Conservation (phyloP, 1,140 invertebrate species). For the Lordiphosa clarofinis region DNA sequence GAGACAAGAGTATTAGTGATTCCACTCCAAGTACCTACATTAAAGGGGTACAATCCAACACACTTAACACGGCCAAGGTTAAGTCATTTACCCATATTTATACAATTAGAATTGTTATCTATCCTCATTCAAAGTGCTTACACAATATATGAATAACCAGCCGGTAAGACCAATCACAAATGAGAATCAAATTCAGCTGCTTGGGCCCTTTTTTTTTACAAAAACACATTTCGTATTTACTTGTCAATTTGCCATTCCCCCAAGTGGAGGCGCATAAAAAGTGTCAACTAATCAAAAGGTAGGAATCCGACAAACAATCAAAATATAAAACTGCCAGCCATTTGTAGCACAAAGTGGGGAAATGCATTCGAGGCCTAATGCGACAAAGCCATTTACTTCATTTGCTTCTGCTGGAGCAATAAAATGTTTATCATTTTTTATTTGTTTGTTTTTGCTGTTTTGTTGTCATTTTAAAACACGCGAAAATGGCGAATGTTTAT, state of each 20-base stretch:
- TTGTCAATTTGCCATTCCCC: slow-evolving; percentile 22
- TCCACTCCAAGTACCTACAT: too few relatives aligned
- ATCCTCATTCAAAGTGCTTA: not conserved
- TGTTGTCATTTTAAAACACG: slow-evolving; percentile 43
- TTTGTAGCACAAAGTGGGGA: slow-evolving; percentile 40
- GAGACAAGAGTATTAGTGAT: too few relatives aligned
- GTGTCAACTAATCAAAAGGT: slow-evolving; percentile 74
- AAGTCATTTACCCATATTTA: slow-evolving; percentile 16
- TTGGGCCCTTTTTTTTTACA: slow-evolving; percentile 12
- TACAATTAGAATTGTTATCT: slow-evolving; percentile 23
- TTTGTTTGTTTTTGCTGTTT: slow-evolving; percentile 27
- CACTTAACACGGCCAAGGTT: not conserved
- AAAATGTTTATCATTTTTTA: slow-evolving; percentile 7
- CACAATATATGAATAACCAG: not conserved
- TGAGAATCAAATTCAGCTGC: not conserved
- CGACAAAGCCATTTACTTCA: slow-evolving; percentile 70
- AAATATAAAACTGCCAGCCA: slow-evolving; percentile 65
- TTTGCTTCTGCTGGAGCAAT: slow-evolving; percentile 34
- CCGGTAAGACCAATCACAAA: not conserved
- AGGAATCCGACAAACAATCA: slow-evolving; percentile 47
- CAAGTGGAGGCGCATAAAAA: slow-evolving; percentile 45
- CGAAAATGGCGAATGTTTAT: slow-evolving; percentile 72
- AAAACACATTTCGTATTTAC: slow-evolving; percentile 28
- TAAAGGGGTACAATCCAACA: slow-evolving; percentile 11
- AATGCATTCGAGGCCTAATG: slow-evolving; percentile 50